Evolutionary conservation across 2,797 vertebrate species (phyloP).

Genomic region (Hephaestus fuliginosus): DNA sequence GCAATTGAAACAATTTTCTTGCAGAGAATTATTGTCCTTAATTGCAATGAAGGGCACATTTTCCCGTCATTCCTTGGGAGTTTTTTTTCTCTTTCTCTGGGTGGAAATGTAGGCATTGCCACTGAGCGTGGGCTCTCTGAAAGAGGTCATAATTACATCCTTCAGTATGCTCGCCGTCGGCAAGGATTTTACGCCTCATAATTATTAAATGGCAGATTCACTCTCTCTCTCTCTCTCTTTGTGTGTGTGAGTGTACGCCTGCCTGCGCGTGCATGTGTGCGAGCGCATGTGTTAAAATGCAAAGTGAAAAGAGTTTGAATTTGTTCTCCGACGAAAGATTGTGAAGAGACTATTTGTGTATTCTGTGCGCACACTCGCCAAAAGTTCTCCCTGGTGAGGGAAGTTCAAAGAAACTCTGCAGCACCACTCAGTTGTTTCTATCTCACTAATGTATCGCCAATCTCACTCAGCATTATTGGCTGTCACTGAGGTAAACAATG

Average conservation of each 20-base stretch:
- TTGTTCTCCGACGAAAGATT: slow-evolving; percentile 68
- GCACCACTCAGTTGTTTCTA: slow-evolving; percentile 44
- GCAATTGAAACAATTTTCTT: slow-evolving; percentile 87
- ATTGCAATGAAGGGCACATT: slow-evolving; percentile 85
- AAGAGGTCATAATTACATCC: slow-evolving; percentile 89
- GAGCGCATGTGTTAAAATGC: slow-evolving; percentile 61
- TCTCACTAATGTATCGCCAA: slow-evolving; percentile 59
- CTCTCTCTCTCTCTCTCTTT: slow-evolving; percentile 53
- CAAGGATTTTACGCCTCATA: slow-evolving; percentile 89
- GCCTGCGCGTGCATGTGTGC: background rate
- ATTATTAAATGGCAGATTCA: slow-evolving; percentile 87
- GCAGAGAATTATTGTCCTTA: slow-evolving; percentile 86
- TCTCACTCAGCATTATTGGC: slow-evolving; percentile 54
- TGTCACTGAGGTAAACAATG: slow-evolving; percentile 62
- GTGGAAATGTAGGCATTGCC: slow-evolving; percentile 83
- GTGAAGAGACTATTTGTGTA: slow-evolving; percentile 64
- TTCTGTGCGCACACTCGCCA: slow-evolving; percentile 54
- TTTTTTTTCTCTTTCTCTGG: slow-evolving; percentile 78
- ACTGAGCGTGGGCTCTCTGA: slow-evolving; percentile 82
- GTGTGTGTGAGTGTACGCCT: slow-evolving; percentile 37
- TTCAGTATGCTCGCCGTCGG: slow-evolving; percentile 86
- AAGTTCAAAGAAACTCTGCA: slow-evolving; percentile 57
- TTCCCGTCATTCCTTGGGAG: slow-evolving; percentile 81
- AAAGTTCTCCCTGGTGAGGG: slow-evolving; percentile 64
- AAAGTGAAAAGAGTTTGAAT: slow-evolving; percentile 69